These are phyloP conservation scores for Myotis yumanensis DNA, from an alignment of 2,113 vertebrate genomes.

Conservation along the genomic window DNA sequence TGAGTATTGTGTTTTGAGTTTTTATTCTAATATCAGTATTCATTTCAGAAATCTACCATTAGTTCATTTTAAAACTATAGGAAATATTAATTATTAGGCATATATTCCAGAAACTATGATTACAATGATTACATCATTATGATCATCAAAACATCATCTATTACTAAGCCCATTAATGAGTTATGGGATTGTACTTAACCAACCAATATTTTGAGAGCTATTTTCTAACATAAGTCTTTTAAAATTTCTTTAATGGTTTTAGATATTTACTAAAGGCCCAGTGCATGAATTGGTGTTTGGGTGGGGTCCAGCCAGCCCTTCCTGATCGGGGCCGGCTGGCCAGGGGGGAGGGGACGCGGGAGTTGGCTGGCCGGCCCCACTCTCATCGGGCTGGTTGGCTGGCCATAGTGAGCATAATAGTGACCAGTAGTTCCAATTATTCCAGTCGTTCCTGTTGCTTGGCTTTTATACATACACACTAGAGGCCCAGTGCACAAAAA, in stretches of 20 bases:
- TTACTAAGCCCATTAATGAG: background rate
- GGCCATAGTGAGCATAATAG: too few relatives aligned
- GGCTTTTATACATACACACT: too few relatives aligned
- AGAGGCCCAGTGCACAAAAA: too few relatives aligned
- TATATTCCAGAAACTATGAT: background rate
- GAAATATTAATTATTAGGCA: background rate
- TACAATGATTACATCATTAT: background rate
- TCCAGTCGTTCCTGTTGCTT: too few relatives aligned
- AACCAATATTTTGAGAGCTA: background rate
- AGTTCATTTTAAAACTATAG: background rate
- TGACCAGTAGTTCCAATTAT: too few relatives aligned
- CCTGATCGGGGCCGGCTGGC: too few relatives aligned
- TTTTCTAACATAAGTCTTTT: background rate
- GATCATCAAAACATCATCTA: background rate
- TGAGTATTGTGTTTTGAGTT: background rate
- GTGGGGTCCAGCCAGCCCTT: too few relatives aligned
- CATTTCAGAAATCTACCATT: background rate
- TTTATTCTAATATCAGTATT: background rate
- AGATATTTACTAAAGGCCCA: background rate
- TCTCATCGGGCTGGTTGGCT: too few relatives aligned
- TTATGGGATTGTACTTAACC: background rate
- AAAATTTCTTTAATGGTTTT: background rate
- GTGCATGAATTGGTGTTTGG: too few relatives aligned
- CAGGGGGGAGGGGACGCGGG: too few relatives aligned
- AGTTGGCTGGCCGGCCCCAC: too few relatives aligned